Evolutionary conservation across 2,797 vertebrate genomes (phyloP), one percentile per base, ranked within the genome.

Genomic region (Danio kyathit): DNA sequence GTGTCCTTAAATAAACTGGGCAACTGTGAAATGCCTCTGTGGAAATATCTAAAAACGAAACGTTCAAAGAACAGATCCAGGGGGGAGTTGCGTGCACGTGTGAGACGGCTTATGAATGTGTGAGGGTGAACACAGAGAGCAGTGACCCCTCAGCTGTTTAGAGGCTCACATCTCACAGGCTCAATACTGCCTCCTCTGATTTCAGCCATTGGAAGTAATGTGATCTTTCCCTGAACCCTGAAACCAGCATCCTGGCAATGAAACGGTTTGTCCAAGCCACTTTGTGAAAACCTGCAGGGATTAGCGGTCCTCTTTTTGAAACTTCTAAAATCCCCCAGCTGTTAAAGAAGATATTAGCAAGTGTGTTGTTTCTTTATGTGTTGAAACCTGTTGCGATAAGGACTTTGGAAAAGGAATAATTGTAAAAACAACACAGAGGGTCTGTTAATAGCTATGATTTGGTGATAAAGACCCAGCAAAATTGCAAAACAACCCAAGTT

Each of bases 201-300:
- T 93, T 95, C 93, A 94, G 91, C 92, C 93, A 89, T 92, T 93
- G 90, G 89, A 88, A 73, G 93, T 92, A 94, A 94, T 90, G 74
- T 72, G 93, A 95, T 91, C 90, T 84, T 82, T 85, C 64, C 75
- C 85, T 44, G 83, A 89, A 74, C 88, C 71, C 85, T 87, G 77
- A 79, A 86, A 82, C 83, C 64, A 77, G 86, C 81, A 65, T 86
- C 79, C 79, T 84, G 86, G 85, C 89, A 91, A 86, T 88, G 89
- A 91, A 89, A 91, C 60, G 46, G 83, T 92, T 88, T 88, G 86
- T 82, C 69, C 79, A 77, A 85, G 83, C 3, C 48, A 82, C 84
- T 77, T 81, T 88, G 81, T 76, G 82, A 82, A 84, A 90, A 87
- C 82, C 76, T 79, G 40, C 77, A 85, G 57, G 76, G 88, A 84